Evolutionary conservation across 2,888 invertebrate species (phyloP), one percentile per base, ranked within the genome.

Genomic region (Pseudeuparius sepicola): DNA sequence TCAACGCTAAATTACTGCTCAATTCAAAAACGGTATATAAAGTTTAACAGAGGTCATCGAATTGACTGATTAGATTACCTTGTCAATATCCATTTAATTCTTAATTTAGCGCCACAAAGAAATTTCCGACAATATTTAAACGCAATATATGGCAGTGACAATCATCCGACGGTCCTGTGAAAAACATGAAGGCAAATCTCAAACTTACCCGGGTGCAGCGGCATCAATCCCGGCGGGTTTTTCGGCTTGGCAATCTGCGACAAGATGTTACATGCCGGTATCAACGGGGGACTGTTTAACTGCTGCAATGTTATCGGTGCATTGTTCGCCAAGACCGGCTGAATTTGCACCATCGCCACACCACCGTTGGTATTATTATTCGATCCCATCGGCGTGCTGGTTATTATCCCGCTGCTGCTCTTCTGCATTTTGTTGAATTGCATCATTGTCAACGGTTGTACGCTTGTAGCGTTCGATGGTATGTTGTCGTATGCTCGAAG

Each of bases 401-500:
- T 48, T 23, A 51, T 51, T 12, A 40, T 43, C 6, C 43, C 42
- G 44, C 55, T 53, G 31, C 43, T 49, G 43, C 55, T 56, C 37
- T 51, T 55, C 27, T 54, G 52, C 18, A 52, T 41, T 40, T 53
- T 54, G 36, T 47, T 57, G 34, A 57, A 57, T 4, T 54, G 56
- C 16, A 60, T 40, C 56, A 60, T 58, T 26, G 50, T 54, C 30
- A 57, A 35, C 2, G 59, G 57, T 43, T 59, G 57, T n/a, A 55
- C 47, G 24, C 52, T 49, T 10, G 55, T 52, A 16, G 24, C 25
- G 17, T 48, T 52, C 12, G 53, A 49, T 2, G 64, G 62, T 28
- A 72, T 59, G 42, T 78, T 77, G 46, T 87, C 86, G 54, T 80
- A 87, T 0, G 86, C 81, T 29, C 76, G 70, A 5, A 87, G 62